These are phyloP conservation scores for Anas georgica DNA, from an alignment of 2,797 vertebrate species.

Conservation along the genomic window DNA sequence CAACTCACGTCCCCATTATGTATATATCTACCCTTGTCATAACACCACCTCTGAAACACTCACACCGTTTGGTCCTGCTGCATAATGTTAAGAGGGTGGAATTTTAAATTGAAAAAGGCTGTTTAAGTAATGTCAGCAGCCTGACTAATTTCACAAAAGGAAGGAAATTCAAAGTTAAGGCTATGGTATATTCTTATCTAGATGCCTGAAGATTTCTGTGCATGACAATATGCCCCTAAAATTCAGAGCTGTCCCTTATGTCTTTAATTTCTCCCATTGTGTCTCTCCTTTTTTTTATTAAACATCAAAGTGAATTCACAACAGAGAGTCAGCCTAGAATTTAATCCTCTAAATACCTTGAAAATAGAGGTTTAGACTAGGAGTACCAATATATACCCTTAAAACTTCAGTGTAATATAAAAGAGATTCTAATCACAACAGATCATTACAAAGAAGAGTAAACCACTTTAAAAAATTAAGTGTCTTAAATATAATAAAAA, in stretches of 20 bases:
- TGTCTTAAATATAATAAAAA: constrained; percentile 82
- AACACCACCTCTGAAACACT: constrained; percentile 73
- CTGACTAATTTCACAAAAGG: constrained; percentile 76
- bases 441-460: constrained; percentile 84
- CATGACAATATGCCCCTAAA: constrained; percentile 70
- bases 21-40: constrained; percentile 69
- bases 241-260: constrained; percentile 72
- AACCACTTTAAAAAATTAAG: constrained; percentile 77
- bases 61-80: constrained; percentile 69
- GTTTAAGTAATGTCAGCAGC: constrained; percentile 73
- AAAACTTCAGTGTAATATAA: constrained; percentile 78
- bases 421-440: constrained; percentile 84
- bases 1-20: constrained; percentile 67
- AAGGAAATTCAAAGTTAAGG: constrained; percentile 72
- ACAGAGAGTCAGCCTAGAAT: constrained; percentile 78
- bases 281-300: constrained; percentile 65
- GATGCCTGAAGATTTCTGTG: constrained; percentile 64
- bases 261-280: constrained; percentile 70
- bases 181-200: constrained; percentile 63
- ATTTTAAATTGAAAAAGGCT: constrained; percentile 74
- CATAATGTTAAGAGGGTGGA: constrained; percentile 73
- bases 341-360: constrained; percentile 76
- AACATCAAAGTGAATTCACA: constrained; percentile 75
- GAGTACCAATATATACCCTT: constrained; percentile 72
- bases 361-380: constrained; percentile 72